These are phyloP conservation scores for Syngnathus rostellatus DNA, from an alignment of 2,797 vertebrate genomes.

Conservation along the genomic window DNA sequence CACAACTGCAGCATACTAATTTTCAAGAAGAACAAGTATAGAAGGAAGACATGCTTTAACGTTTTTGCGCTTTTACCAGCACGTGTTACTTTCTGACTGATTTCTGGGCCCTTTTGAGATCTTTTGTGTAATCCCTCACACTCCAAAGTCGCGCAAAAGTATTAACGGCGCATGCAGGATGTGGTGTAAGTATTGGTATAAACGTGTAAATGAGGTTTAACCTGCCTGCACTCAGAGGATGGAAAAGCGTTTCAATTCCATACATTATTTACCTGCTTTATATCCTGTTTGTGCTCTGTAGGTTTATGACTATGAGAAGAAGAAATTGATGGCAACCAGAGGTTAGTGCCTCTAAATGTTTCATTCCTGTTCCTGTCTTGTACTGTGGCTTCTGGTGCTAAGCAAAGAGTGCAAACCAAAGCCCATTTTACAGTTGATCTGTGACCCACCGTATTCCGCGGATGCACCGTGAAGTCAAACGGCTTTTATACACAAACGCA, in stretches of 20 bases:
- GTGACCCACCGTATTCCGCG: background rate
- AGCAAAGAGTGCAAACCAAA: slow-evolving; percentile 6
- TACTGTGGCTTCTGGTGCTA: slow-evolving; percentile 1
- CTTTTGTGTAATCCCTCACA: slow-evolving; percentile 22
- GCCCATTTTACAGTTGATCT: slow-evolving; percentile 15
- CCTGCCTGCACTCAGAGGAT: slow-evolving; percentile 19
- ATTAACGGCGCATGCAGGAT: slow-evolving; percentile 31
- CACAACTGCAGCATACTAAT: background rate
- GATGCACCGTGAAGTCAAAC: background rate
- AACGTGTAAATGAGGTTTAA: slow-evolving; percentile 29
- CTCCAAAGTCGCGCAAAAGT: slow-evolving; percentile 24
- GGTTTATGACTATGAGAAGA: slow-evolving; percentile 76
- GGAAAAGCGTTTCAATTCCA: slow-evolving; percentile 36
- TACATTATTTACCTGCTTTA: slow-evolving; percentile 49
- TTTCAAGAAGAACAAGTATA: background rate
- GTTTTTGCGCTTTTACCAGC: background rate
- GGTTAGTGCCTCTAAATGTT: slow-evolving; percentile 58
- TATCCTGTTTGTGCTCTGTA: slow-evolving; percentile 50
- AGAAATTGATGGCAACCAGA: slow-evolving; percentile 72
- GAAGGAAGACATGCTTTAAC: background rate
- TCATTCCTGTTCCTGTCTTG: slow-evolving; percentile 21
- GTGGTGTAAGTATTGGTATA: slow-evolving; percentile 24
- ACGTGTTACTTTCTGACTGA: slow-evolving; percentile 3
- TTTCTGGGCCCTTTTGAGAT: slow-evolving; percentile 9
- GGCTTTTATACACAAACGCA: too few species aligned